phyloP scores from a whole-genome alignment of 2,888 invertebrate genomes.

The Phyllotreta striolata region DNA sequence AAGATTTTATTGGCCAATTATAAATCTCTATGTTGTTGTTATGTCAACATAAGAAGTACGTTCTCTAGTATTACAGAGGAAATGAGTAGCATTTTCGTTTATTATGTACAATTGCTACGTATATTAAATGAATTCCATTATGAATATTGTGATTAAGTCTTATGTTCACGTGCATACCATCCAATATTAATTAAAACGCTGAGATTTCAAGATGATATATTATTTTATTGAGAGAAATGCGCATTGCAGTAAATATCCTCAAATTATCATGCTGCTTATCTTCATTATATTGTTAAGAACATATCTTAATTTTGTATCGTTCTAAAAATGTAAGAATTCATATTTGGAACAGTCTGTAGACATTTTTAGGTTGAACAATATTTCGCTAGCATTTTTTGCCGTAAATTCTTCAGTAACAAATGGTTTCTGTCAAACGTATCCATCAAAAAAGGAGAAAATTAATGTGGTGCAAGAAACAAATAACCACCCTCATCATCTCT shows the following conservation, averaged over 20 bases:
- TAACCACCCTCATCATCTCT: constrained; percentile 10
- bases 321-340: constrained; percentile 2
- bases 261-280: too few species aligned
- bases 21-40: constrained; percentile 15
- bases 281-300: too few species aligned
- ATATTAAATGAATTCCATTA: background rate
- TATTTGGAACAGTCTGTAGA: constrained; percentile 2
- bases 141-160: too few species aligned
- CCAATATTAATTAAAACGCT: too few species aligned
- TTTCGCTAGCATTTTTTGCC: background rate
- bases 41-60: constrained; percentile 16
- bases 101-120: background rate
- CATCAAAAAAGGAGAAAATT: constrained; percentile 8
- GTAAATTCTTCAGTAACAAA: background rate
- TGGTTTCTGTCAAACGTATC: constrained; percentile 6
- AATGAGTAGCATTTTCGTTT: constrained; percentile 6
- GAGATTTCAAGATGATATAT: too few species aligned
- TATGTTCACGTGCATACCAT: too few species aligned
- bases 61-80: background rate
- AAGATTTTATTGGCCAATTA: constrained; percentile 31
- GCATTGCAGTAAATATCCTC: too few species aligned
- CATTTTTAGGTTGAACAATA: background rate
- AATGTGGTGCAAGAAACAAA: constrained; percentile 14
- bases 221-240: too few species aligned
- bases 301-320: too few species aligned